Evolutionary conservation across 2,797 vertebrate genomes (phyloP), one percentile per base, ranked within the genome.

Genomic region (Babyrousa celebensis): DNA sequence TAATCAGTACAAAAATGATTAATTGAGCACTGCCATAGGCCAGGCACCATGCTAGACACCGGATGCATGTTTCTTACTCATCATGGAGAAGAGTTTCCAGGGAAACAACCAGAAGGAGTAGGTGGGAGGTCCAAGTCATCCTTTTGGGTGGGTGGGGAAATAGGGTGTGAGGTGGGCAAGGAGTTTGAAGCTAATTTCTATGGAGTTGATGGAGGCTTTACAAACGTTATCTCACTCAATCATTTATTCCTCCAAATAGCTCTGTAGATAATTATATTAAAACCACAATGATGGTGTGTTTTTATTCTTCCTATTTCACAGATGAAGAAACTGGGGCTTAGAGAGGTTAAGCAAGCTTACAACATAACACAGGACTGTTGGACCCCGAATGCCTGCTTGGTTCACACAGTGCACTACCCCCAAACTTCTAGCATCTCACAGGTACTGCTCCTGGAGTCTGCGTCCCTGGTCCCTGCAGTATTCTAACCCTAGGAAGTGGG

Each of bases 121-220:
- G 27, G 23, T 23, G 62, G 12, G 89, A 68, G 7, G 7, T 84
- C n/a, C 70, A 36, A 85, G 20, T 12, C 12, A 67, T 48, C 17
- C 10, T 9, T 95, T 63, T 36, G 58, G 17, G 21, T 36, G 7
- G 60, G 54, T 56, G 21, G 43, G 40, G 5, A 40, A 78, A 8
- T 78, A 14, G 18, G 36, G 17, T 20, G 3, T 70, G 25, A 89
- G 21, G 48, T 15, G 1, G n/a, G n/a, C 7, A 67, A 85, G 27
- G 20, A 56, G 23, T 88, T 6, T 63, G 63, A 95, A 52, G 85
- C 78, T 89, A 84, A 77, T 29, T 17, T 86, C 84, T 58, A 16
- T 14, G 54, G 27, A 85, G 36, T 56, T 89, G 12, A 74, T 43
- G n/a, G 89, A 74, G 60, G 68, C 43, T 85, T 80, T 16, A 21